These are phyloP conservation scores for Leptinotarsa lineolata DNA, from an alignment of 1,140 invertebrate genomes.

Conservation along the genomic window DNA sequence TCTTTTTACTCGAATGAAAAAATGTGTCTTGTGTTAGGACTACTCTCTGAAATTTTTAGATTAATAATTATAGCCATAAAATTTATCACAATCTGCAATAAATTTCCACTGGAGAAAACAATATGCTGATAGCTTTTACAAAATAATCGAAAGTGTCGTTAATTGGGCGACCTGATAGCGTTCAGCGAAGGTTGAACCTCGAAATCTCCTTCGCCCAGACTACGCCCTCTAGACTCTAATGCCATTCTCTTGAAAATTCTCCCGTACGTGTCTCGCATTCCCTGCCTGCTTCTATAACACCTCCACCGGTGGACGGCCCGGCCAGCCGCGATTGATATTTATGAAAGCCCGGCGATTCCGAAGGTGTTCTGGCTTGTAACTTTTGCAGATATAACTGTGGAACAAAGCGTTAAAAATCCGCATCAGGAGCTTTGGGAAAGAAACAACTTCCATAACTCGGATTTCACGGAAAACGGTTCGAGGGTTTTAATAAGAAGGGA, in stretches of 20 bases:
- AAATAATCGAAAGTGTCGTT: no score
- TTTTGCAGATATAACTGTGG: slow-evolving; percentile 47
- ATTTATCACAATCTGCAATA: no score
- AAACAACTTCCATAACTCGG: slow-evolving; percentile 29
- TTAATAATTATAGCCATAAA: no score
- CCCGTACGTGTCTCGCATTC: slow-evolving; percentile 12
- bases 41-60: no score
- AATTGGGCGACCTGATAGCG: no score
- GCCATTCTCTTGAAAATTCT: neutral
- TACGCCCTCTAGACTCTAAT: neutral
- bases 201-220: neutral
- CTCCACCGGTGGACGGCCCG: slow-evolving; percentile 22
- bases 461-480: slow-evolving; percentile 25
- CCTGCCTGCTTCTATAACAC: slow-evolving; percentile 12
- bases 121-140: no score
- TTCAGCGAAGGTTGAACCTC: no score
- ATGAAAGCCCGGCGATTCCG: slow-evolving; percentile 53
- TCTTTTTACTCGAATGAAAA: no score
- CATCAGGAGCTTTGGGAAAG: slow-evolving; percentile 15
- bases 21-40: no score
- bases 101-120: no score
- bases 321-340: slow-evolving; percentile 55
- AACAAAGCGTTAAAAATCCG: slow-evolving; percentile 25
- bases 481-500: slow-evolving; percentile 27
- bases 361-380: slow-evolving; percentile 51